Evolutionary conservation across 2,888 invertebrate species (phyloP).

Genomic region (Epinotia nisella): DNA sequence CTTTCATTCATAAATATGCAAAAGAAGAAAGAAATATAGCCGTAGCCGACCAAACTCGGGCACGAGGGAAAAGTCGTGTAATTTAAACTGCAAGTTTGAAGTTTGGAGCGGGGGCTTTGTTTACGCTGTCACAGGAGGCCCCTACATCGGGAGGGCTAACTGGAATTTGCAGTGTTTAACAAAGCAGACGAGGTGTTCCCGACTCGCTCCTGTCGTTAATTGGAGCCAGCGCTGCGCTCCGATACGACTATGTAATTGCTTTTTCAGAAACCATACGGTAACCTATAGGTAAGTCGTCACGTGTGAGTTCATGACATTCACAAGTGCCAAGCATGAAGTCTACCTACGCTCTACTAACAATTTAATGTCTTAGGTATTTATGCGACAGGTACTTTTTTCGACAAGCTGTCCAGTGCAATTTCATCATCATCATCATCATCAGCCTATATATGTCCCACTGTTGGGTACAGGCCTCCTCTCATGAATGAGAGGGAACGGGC

Average conservation of each 20-base stretch:
- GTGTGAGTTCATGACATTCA: conserved; percentile 51
- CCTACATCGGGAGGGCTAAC: conserved; percentile 13
- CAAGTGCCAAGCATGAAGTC: neutral
- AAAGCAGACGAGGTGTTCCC: conserved; percentile 46
- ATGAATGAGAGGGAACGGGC: no score
- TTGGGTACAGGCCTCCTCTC: no score
- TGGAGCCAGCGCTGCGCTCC: conserved; percentile 48
- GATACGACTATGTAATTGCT: conserved; percentile 56
- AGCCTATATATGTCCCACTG: no score
- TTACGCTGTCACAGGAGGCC: conserved; percentile 14
- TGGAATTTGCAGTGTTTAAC: conserved; percentile 40
- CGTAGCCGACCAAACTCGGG: neutral
- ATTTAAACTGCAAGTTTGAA: conserved; percentile 15
- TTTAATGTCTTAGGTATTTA: neutral
- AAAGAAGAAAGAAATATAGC: neutral
- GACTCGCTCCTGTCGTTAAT: conserved; percentile 58
- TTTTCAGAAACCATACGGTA: conserved; percentile 50
- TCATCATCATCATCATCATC: no score
- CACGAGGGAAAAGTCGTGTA: conserved; percentile 13
- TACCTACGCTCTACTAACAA: neutral
- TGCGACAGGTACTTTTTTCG: neutral
- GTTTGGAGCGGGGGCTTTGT: conserved; percentile 17
- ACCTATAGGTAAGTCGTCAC: conserved; percentile 46
- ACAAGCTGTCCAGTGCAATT: neutral
- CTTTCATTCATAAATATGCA: neutral